These are phyloP conservation scores for Drosophila villosipedis DNA, from an alignment of 2,888 invertebrate species.

Conservation along the genomic window DNA sequence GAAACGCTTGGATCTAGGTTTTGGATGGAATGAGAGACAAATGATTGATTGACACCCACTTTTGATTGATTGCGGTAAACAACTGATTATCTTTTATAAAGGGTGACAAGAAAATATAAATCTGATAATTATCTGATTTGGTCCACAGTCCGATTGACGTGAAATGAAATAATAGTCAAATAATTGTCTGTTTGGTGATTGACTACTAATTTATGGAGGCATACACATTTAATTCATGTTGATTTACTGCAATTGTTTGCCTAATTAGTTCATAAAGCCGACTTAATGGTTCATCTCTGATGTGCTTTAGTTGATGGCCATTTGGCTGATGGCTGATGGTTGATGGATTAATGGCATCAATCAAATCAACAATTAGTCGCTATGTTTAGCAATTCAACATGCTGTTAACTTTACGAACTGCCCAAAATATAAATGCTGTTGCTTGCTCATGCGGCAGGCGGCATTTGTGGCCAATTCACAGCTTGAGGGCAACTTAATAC, in stretches of 20 bases:
- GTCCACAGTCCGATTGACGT: not conserved
- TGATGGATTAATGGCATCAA: conserved; percentile 28
- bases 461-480: not conserved
- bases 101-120: not conserved
- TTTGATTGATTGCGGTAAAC: not conserved
- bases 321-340: conserved; percentile 8
- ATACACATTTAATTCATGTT: not conserved
- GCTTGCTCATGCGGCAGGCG: not conserved
- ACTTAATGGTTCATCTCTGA: not conserved
- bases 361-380: conserved; percentile 22
- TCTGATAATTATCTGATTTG: too few species aligned
- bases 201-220: not conserved
- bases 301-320: conserved; percentile 2
- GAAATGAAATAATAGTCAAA: not conserved
- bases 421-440: conserved; percentile 1
- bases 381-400: conserved; percentile 34
- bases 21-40: not conserved
- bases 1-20: not conserved
- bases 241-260: not conserved
- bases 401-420: conserved; percentile 48
- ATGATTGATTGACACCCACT: not conserved
- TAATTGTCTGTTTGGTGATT: not conserved
- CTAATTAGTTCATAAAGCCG: not conserved
- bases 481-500: not conserved
- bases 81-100: not conserved